Conservation (phyloP, 2,888 invertebrate genomes). For the Drosophila meridionalis region DNA sequence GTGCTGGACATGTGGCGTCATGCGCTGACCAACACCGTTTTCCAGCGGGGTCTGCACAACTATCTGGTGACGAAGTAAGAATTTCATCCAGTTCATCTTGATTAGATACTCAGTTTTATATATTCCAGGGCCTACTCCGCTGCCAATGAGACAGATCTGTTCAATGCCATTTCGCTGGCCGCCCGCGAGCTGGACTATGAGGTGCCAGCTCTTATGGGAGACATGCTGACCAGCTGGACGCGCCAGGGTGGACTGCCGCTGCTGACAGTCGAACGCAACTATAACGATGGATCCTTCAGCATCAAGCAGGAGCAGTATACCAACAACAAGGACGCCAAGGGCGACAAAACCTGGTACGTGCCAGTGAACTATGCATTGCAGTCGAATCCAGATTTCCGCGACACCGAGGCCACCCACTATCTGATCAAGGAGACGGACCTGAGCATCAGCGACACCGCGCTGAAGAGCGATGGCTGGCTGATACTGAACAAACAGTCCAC, state of each 20-base stretch:
- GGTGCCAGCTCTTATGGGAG: slow-evolving; percentile 86
- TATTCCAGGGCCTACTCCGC: slow-evolving; percentile 36
- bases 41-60: slow-evolving; percentile 78
- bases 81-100: too few relatives aligned
- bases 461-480: slow-evolving; percentile 76
- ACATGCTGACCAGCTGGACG: slow-evolving; percentile 88
- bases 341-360: slow-evolving; percentile 74
- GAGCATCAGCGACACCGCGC: slow-evolving; percentile 24
- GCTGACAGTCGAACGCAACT: slow-evolving; percentile 86
- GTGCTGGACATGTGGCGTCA: slow-evolving; percentile 83
- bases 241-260: slow-evolving; percentile 87
- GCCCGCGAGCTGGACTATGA: slow-evolving; percentile 65
- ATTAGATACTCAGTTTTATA: not conserved
- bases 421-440: slow-evolving; percentile 47
- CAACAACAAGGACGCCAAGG: slow-evolving; percentile 52
- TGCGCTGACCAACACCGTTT: slow-evolving; percentile 79
- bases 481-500: slow-evolving; percentile 84
- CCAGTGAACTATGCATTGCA: slow-evolving; percentile 81
- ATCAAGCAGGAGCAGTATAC: slow-evolving; percentile 86
- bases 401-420: slow-evolving; percentile 77
- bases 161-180: slow-evolving; percentile 71
- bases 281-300: slow-evolving; percentile 85
- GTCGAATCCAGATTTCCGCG: slow-evolving; percentile 78
- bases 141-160: slow-evolving; percentile 77
- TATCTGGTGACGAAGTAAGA: slow-evolving; percentile 80